Conservation (phyloP, 2,113 vertebrate genomes). For the Puma concolor region DNA sequence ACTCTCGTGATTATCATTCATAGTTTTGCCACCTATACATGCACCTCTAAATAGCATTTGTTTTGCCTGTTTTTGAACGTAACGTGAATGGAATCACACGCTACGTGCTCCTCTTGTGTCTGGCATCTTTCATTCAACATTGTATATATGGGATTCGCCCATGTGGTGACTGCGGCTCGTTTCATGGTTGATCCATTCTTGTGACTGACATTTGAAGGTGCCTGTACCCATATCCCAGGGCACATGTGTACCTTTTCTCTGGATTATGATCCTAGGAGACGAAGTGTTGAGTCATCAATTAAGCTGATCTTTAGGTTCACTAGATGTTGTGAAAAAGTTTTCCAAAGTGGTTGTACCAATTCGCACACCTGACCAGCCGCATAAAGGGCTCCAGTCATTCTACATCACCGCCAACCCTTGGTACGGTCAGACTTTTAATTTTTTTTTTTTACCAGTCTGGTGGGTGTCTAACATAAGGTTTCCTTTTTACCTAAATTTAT, state of each 20-base stretch:
- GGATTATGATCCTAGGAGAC: not conserved
- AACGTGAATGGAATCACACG: not conserved
- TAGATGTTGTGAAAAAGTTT: not conserved
- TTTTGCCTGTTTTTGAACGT: not conserved
- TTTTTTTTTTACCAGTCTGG: not conserved
- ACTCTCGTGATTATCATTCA: not conserved
- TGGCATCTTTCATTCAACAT: not conserved
- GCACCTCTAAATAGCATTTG: too few relatives aligned
- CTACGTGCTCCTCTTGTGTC: not conserved
- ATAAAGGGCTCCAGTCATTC: not conserved
- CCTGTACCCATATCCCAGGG: not conserved
- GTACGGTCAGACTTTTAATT: not conserved
- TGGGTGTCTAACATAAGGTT: not conserved
- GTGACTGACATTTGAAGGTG: not conserved
- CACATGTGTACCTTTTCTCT: not conserved
- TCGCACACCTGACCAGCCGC: not conserved
- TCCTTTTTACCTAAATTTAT: slow-evolving; percentile 49
- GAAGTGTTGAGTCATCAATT: not conserved
- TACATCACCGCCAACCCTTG: not conserved
- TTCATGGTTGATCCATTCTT: not conserved
- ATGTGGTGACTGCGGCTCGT: fast-evolving
- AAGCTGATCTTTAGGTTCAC: not conserved
- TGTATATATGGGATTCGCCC: not conserved
- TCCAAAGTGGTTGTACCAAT: not conserved
- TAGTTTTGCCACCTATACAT: not conserved